These are phyloP conservation scores for Litoditis marina DNA, from an alignment of 2,888 invertebrate genomes.

Conservation along the genomic window DNA sequence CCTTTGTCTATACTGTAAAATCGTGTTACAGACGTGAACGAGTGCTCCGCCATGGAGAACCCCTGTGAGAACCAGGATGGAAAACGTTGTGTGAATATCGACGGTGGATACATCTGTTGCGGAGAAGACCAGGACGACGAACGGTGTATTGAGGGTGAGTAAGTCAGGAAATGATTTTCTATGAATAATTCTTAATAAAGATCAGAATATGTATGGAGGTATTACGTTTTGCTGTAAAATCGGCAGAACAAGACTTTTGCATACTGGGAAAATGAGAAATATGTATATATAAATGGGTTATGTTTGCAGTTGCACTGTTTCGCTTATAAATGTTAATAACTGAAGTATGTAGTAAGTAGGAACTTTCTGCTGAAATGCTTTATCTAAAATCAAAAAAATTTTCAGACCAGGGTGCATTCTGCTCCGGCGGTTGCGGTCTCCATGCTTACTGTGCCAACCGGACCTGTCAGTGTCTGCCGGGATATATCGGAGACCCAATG, in stretches of 20 bases:
- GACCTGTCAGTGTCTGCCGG: constrained; percentile 79
- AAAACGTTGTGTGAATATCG: constrained; percentile 55
- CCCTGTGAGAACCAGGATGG: constrained; percentile 43
- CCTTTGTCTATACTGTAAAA: no score
- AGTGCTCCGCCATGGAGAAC: constrained; percentile 48
- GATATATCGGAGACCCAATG: constrained; percentile 77
- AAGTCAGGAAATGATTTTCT: neutral
- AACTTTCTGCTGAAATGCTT: no score
- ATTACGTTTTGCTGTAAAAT: no score
- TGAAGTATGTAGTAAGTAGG: no score
- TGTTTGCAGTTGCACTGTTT: no score
- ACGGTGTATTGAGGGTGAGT: constrained; percentile 44
- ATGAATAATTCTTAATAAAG: no score
- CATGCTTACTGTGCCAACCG: constrained; percentile 51
- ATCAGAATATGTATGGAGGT: no score
- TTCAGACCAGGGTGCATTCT: constrained; percentile 55
- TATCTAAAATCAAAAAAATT: no score
- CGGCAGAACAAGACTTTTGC: no score
- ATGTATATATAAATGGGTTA: no score
- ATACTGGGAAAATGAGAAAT: no score
- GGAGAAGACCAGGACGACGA: constrained; percentile 60
- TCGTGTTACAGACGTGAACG: constrained; percentile 53
- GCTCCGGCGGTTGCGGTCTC: constrained; percentile 54
- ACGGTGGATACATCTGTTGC: constrained; percentile 61
- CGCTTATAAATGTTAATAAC: no score